Conservation (phyloP, 1,140 invertebrate species). For the Phocides pigmalion region DNA sequence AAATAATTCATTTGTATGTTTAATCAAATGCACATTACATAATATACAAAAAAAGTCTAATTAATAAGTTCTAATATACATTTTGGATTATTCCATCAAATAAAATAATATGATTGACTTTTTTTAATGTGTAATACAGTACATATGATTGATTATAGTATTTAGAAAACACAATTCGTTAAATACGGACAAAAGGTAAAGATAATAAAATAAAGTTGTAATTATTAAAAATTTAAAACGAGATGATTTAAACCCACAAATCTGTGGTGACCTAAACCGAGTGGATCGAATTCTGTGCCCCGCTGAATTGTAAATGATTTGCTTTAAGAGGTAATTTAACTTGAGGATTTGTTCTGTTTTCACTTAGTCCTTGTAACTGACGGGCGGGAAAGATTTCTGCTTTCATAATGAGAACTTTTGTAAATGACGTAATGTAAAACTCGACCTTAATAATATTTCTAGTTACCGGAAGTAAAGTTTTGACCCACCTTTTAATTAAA, state of each 20-base stretch:
- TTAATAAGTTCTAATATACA: no score
- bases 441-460: not conserved
- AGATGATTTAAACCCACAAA: not conserved
- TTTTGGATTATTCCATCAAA: no score
- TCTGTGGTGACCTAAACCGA: not conserved
- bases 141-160: no score
- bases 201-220: no score
- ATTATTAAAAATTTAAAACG: no score
- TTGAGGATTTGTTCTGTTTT: constrained; percentile 61
- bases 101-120: no score
- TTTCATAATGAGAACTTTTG: constrained; percentile 42
- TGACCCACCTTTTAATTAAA: not conserved
- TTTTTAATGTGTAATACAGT: no score
- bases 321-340: constrained; percentile 60
- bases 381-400: constrained; percentile 39
- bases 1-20: no score
- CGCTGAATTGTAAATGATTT: constrained; percentile 36
- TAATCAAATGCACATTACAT: no score
- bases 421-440: constrained; percentile 29
- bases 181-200: no score
- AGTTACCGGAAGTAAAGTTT: not conserved
- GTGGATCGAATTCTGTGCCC: constrained; percentile 4
- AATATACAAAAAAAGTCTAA: no score
- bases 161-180: no score
- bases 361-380: constrained; percentile 44